phyloP scores from a whole-genome alignment of 1,140 invertebrate genomes.

The Steinernema feltiae region DNA sequence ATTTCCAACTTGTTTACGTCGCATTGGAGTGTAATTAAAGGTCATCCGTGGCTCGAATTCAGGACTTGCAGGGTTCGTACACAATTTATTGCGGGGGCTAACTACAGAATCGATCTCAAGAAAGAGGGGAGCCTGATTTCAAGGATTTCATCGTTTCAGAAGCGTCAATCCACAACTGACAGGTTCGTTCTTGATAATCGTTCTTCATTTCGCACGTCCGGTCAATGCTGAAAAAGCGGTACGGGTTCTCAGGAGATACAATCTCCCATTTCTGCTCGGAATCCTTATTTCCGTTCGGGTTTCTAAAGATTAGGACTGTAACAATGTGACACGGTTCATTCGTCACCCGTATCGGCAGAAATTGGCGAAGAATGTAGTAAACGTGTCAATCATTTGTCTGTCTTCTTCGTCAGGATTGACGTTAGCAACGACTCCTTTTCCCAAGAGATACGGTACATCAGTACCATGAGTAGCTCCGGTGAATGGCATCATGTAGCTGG shows the following conservation, averaged over 20 bases:
- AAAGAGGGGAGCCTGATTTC: too few species aligned
- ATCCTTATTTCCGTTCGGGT: neutral
- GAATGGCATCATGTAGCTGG: slow-evolving; percentile 20
- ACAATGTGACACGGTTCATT: neutral
- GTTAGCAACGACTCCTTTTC: slow-evolving; percentile 20
- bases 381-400: slow-evolving; percentile 19
- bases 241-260: neutral
- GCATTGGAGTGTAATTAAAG: too few species aligned
- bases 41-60: too few species aligned
- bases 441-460: slow-evolving; percentile 23
- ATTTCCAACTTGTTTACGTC: too few species aligned
- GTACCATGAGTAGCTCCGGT: slow-evolving; percentile 26
- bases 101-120: too few species aligned
- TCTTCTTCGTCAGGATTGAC: slow-evolving; percentile 29
- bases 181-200: neutral
- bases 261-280: neutral
- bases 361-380: slow-evolving; percentile 21
- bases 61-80: too few species aligned
- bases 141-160: neutral
- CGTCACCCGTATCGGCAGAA: slow-evolving; percentile 27
- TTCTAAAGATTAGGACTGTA: neutral
- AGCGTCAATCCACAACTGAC: neutral
- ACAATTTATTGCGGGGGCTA: too few species aligned
- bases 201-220: neutral
- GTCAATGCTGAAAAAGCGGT: neutral